Base-by-base conservation (phyloP, 2,888 invertebrate species). In the Tinea pellionella region DNA sequence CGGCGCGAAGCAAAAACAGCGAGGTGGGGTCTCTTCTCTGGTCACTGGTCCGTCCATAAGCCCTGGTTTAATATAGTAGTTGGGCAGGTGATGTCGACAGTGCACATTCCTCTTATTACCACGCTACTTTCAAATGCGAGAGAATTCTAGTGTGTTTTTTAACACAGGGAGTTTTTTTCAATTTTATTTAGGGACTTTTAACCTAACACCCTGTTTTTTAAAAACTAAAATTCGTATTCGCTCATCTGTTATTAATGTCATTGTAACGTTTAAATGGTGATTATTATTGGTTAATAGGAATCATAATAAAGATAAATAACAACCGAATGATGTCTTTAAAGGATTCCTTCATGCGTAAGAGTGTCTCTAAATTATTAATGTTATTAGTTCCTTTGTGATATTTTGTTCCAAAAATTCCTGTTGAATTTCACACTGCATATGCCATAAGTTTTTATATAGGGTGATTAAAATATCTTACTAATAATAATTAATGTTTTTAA, bases 321-420 rank as follows among this genome's bases (percentile, higher is more conserved):
- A 69, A 68, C 66, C 72, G 68, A 77, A 76, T 71, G 64, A 66
- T 65, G 63, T 63, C 67, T 61, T 66, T 63, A 79, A 80, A 77
- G 70, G 75, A 74, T 74, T 74, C 75, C 64, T 47, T 65, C 71
- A 68, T 69, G 76, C 78, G 77, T 67, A 64, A 71, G 67, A 71
- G n/a, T 9, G 47, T 15, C 16, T 15, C 47, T 47, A 8, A 47
- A 37, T 37, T 47, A 47, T 47, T 15, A 47, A 47, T 47, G 47
- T 47, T 47, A 47, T 47, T 47, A 47, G 47, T 15, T 16, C 8
- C 15, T 47, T 47, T 47, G 15, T 47, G 47, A 8, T 9, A 16
- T 16, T 9, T 47, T 15, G 37, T 37, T 37, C 2, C 37, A 37
- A 9, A 24, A 24, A 24, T 24, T 37, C 37, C n/a, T 37, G 37